Conservation (phyloP, 2,888 invertebrate genomes). For the Callimorpha dominula region DNA sequence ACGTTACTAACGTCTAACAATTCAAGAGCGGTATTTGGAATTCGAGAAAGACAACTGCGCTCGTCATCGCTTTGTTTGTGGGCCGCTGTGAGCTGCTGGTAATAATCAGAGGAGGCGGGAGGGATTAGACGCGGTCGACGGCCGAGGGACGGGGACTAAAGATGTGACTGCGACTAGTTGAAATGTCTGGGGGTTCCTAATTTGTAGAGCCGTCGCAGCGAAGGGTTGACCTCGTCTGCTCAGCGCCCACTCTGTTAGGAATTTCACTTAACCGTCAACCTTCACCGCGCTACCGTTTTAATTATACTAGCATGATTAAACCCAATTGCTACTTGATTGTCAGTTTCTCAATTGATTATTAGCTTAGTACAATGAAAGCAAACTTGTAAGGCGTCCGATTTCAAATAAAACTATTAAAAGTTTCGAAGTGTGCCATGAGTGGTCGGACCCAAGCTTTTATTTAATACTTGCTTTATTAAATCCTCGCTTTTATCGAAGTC, state of each 20-base stretch:
- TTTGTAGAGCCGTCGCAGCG: slow-evolving; percentile 68
- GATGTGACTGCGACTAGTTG: slow-evolving; percentile 65
- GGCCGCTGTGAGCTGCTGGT: slow-evolving; percentile 64
- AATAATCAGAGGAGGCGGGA: slow-evolving; percentile 64
- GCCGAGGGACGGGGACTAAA: slow-evolving; percentile 43
- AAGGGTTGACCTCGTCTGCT: slow-evolving; percentile 69
- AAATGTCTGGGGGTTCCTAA: slow-evolving; percentile 76
- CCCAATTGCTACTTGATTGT: slow-evolving; percentile 22
- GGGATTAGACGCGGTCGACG: slow-evolving; percentile 49
- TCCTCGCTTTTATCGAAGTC: slow-evolving; percentile 59
- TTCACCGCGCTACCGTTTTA: slow-evolving; percentile 36
- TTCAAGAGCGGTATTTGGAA: slow-evolving; percentile 68
- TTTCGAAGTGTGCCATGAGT: slow-evolving; percentile 56
- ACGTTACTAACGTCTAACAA: slow-evolving; percentile 67
- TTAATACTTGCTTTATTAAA: slow-evolving; percentile 69
- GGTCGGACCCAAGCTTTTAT: slow-evolving; percentile 58
- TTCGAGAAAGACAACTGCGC: slow-evolving; percentile 71
- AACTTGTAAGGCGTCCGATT: neutral
- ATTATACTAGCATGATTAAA: slow-evolving; percentile 47
- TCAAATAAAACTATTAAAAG: slow-evolving; percentile 47
- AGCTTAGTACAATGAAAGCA: neutral
- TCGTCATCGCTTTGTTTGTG: slow-evolving; percentile 78
- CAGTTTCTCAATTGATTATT: slow-evolving; percentile 15
- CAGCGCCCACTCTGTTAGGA: slow-evolving; percentile 55
- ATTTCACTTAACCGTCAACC: slow-evolving; percentile 55